Base-by-base conservation (phyloP, 2,888 invertebrate genomes). In the Scaptomyza cyrtandrae region DNA sequence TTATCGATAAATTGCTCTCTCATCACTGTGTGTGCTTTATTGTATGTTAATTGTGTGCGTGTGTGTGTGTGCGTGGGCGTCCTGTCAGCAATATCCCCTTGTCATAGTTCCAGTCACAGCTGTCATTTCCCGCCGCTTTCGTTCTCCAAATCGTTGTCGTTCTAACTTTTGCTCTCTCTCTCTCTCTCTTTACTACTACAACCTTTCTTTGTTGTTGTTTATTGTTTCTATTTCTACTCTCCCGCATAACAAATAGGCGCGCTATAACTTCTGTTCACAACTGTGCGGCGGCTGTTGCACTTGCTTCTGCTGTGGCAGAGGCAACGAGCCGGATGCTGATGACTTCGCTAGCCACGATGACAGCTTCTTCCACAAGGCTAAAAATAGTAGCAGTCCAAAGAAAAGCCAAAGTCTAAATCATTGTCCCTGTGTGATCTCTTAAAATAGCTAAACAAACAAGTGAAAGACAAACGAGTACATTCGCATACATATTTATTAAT, bases 251-350 rank as follows among this genome's bases (percentile, higher is more conserved):
- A 64, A 66, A 68, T 86, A 90, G 89, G 90, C 90, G 76, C 85
- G 82, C 77, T 91, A 88, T 89, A 80, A 84, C 76, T 80, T 89
- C 80, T 91, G 90, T 80, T 84, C 90, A 86, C 86, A 90, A 74
- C 78, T 90, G 80, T 89, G 91, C 56, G 48, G 64, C 64, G 63
- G 41, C 48, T 33, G 33, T 27, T 50, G 69, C 45, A 59, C 61
- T 57, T 80, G 76, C 63, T 74, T 70, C 70, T 72, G 61, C 60
- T 61, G 65, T 75, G 78, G 71, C 63, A 52, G 57, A 59, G 43
- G 44, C 62, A 69, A 48, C 49, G 48, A 56, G 68, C 48, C 71
- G 62, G 76, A 55, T 64, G 71, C 60, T 54, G 78, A 77, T 60
- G 74, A 76, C 62, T 57, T 35, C 59, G 63, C 56, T 61, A 63